Conservation (phyloP, 1,140 invertebrate genomes). For the Eurosta solidaginis region DNA sequence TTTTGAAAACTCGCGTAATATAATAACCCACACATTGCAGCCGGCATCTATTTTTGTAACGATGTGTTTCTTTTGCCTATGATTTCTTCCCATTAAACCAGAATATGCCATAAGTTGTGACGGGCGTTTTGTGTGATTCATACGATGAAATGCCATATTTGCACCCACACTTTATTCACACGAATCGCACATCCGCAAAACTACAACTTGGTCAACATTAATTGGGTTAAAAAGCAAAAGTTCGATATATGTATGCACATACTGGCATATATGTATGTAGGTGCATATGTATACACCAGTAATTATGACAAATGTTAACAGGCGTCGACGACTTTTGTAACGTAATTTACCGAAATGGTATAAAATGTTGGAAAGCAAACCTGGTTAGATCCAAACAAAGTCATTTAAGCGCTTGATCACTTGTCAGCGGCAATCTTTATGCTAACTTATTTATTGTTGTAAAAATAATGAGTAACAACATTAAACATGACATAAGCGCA, state of each 20-base stretch:
- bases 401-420: neutral
- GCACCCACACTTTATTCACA: neutral
- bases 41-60: neutral
- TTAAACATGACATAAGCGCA: constrained; percentile 4
- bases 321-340: constrained; percentile 8
- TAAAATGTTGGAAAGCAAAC: neutral
- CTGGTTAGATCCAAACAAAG: neutral
- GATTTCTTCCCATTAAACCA: neutral
- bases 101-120: neutral
- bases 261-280: neutral
- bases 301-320: neutral
- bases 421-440: neutral
- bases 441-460: neutral
- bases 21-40: neutral
- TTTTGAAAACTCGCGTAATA: neutral
- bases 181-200: neutral
- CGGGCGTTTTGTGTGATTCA: neutral
- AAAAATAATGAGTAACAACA: constrained; percentile 24
- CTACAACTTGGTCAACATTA: neutral
- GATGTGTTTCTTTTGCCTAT: no score
- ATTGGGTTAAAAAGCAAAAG: neutral
- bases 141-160: neutral
- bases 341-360: neutral
- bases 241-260: neutral
- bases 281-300: neutral